These are phyloP conservation scores for Engraulis encrasicolus DNA, from an alignment of 2,113 vertebrate species.

Conservation along the genomic window DNA sequence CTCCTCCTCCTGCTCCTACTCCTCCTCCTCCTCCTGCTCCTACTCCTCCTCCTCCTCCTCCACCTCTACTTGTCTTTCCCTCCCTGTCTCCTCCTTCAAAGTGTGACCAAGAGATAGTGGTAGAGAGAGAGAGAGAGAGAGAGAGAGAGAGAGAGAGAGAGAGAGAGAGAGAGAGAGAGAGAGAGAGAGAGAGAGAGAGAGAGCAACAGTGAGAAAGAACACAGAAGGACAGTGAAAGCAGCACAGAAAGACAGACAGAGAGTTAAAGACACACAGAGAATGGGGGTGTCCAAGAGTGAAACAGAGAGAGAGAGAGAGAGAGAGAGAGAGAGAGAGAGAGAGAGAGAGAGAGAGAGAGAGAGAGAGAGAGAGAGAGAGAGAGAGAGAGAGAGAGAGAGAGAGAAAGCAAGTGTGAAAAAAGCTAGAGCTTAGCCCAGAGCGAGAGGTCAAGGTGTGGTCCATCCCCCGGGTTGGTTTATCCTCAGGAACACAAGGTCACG, in stretches of 20 bases:
- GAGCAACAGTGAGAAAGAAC: no score
- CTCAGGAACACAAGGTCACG: constrained; percentile 42
- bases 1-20: no score
- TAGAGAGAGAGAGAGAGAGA: neutral
- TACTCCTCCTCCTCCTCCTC: neutral
- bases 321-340: no score
- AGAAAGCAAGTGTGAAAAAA: no score
- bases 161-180: no score
- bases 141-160: neutral
- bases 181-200: neutral
- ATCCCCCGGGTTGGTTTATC: constrained; percentile 11
- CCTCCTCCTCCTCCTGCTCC: neutral
- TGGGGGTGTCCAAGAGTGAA: neutral
- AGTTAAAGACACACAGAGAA: no score
- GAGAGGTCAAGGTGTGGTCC: constrained; percentile 20
- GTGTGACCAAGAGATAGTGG: no score
- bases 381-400: neutral
- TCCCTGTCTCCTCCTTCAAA: neutral
- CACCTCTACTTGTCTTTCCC: no score
- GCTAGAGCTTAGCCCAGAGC: neutral
- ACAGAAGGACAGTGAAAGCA: no score
- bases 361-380: no score
- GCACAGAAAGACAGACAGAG: neutral
- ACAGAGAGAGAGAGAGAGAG: neutral
- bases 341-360: neutral